Conservation (phyloP, 1,140 invertebrate species). For the Thaumetopoea pityocampa region DNA sequence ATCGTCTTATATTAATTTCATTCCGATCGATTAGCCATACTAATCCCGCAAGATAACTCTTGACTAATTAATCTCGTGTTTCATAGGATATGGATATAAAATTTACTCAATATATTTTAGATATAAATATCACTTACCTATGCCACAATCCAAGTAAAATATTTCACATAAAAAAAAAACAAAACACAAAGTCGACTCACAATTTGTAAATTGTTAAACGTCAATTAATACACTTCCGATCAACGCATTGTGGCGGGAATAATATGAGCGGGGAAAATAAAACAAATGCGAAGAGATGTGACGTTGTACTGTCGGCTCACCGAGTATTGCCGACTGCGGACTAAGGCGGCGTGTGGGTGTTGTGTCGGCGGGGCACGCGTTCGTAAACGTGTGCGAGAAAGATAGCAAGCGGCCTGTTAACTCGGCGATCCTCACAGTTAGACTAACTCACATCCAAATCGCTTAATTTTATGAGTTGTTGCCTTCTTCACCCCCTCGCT, state of each 20-base stretch:
- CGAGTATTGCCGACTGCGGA: constrained; percentile 14
- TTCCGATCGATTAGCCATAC: no score
- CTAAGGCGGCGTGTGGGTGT: no score
- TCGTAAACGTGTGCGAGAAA: constrained; percentile 32
- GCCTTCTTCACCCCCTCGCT: constrained; percentile 72
- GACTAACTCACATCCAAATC: constrained; percentile 75
- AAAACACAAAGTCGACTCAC: constrained; percentile 29
- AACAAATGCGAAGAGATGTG: constrained; percentile 18
- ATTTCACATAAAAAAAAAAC: no score
- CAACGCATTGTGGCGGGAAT: constrained; percentile 41
- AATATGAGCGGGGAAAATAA: constrained; percentile 17
- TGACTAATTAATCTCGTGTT: no score
- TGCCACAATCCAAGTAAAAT: no score
- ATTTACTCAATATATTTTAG: no score
- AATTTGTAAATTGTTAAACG: constrained; percentile 40
- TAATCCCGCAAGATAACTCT: no score
- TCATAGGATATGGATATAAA: no score
- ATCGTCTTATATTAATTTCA: no score
- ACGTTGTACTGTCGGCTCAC: constrained; percentile 28
- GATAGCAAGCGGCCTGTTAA: constrained; percentile 52
- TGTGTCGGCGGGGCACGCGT: constrained; percentile 5
- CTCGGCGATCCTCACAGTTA: constrained; percentile 69
- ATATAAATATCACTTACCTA: no score
- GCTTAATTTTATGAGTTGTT: constrained; percentile 78
- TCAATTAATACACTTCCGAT: constrained; percentile 31